phyloP scores from a whole-genome alignment of 2,797 vertebrate genomes.

The Clarias fuscus region DNA sequence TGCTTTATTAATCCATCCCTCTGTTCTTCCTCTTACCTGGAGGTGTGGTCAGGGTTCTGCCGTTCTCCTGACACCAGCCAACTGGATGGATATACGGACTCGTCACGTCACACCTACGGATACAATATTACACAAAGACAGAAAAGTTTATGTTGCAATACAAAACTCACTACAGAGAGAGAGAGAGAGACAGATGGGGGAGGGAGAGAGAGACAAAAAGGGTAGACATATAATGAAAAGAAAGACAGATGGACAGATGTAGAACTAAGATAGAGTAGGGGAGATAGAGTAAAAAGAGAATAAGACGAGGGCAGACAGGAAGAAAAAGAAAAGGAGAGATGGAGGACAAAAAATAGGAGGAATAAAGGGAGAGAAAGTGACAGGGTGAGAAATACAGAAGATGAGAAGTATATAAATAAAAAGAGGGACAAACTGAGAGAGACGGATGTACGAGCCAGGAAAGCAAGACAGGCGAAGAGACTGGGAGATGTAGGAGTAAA shows the following conservation, averaged over 20 bases:
- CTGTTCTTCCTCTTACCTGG: constrained; percentile 69
- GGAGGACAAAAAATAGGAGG: not conserved
- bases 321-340: not conserved
- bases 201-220: not conserved
- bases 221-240: not conserved
- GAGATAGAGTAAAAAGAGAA: not conserved
- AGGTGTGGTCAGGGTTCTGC: constrained; percentile 78
- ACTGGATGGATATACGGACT: constrained; percentile 85
- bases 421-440: not conserved
- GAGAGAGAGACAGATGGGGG: not conserved
- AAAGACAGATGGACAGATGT: not conserved
- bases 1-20: not conserved
- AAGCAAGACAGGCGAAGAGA: not conserved
- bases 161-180: no score
- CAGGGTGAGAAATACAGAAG: not conserved
- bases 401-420: not conserved
- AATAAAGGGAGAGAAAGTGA: not conserved
- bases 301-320: no score
- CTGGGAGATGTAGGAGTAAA: not conserved
- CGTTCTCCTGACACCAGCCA: constrained; percentile 84
- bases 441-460: no score
- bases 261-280: not conserved
- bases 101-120: constrained; percentile 80
- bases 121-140: not conserved
- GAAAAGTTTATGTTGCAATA: not conserved